A percentile compares a stretch with the other conserved stretches of the same genome.
phyloP scores from a whole-genome alignment of 1,140 invertebrate genomes.

The Aphelenchoides fujianensis region DNA sequence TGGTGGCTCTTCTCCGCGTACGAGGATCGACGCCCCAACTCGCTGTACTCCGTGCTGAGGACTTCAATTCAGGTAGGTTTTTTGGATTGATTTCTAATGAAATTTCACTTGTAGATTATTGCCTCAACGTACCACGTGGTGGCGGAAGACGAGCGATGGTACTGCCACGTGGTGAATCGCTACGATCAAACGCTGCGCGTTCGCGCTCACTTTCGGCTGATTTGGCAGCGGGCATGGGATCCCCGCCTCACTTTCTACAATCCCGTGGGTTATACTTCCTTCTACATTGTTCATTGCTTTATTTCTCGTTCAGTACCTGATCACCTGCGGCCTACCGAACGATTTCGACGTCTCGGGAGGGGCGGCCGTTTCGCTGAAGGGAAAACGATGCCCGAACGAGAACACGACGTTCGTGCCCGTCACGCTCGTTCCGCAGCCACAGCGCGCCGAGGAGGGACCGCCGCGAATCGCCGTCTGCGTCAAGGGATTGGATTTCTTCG shows the following conservation, averaged over 20 bases:
- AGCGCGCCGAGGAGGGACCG: neutral
- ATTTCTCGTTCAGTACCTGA: slow-evolving; percentile 31
- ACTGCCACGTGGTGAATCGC: slow-evolving; percentile 18
- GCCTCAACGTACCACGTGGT: slow-evolving; percentile 28
- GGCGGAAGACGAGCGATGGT: slow-evolving; percentile 6
- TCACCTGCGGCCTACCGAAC: slow-evolving; percentile 55
- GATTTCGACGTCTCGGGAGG: neutral
- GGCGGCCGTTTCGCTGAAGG: slow-evolving; percentile 6
- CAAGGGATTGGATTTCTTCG: slow-evolving; percentile 84
- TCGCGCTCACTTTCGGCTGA: slow-evolving; percentile 31
- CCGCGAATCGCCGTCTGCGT: slow-evolving; percentile 79
- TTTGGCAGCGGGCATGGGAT: slow-evolving; percentile 59
- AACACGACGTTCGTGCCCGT: slow-evolving; percentile 15
- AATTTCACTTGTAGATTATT: slow-evolving; percentile 38
- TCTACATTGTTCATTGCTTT: no score
- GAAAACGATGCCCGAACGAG: slow-evolving; percentile 23
- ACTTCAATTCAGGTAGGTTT: slow-evolving; percentile 38
- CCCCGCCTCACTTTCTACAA: slow-evolving; percentile 56
- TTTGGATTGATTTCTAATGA: no score
- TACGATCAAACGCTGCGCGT: slow-evolving; percentile 1
- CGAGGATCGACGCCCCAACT: slow-evolving; percentile 42
- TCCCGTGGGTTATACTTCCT: slow-evolving; percentile 3
- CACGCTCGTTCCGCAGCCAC: slow-evolving; percentile 10
- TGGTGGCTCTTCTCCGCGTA: slow-evolving; percentile 48
- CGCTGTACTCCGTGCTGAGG: slow-evolving; percentile 33